A percentile compares a stretch with the other conserved stretches of the same genome.
These are phyloP conservation scores for Eupithecia insigniata DNA, from an alignment of 2,888 invertebrate genomes.

Conservation along the genomic window DNA sequence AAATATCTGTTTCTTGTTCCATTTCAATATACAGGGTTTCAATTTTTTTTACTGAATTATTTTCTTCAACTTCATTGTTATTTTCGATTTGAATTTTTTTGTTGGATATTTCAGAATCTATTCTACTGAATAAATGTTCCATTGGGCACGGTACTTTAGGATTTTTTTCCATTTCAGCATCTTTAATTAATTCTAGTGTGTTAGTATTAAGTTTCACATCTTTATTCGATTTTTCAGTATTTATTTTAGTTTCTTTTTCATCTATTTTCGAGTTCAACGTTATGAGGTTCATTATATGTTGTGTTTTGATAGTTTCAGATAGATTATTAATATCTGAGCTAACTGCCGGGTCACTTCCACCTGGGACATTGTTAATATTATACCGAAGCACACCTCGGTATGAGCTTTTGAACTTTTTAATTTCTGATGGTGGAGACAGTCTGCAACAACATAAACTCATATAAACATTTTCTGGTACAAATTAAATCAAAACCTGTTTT, in stretches of 20 bases:
- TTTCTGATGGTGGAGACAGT: background rate
- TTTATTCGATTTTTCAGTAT: background rate
- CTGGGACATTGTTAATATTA: background rate
- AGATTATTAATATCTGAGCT: background rate
- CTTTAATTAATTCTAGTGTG: background rate
- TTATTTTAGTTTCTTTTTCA: background rate
- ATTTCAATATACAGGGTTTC: background rate
- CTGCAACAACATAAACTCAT: background rate
- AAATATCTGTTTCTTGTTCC: background rate
- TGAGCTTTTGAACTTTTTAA: background rate
- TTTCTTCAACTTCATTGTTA: background rate
- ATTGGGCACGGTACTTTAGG: background rate
- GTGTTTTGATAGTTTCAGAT: background rate
- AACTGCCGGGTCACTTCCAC: background rate
- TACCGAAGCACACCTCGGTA: background rate
- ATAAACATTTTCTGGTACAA: background rate
- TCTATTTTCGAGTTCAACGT: background rate
- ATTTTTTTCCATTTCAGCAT: background rate
- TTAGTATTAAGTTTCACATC: background rate
- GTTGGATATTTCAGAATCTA: background rate
- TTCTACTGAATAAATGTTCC: background rate
- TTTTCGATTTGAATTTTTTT: background rate
- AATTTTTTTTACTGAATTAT: background rate
- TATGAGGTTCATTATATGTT: background rate
- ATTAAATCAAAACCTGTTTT: background rate